Conservation (phyloP, 2,888 invertebrate genomes). For the Nezara viridula region DNA sequence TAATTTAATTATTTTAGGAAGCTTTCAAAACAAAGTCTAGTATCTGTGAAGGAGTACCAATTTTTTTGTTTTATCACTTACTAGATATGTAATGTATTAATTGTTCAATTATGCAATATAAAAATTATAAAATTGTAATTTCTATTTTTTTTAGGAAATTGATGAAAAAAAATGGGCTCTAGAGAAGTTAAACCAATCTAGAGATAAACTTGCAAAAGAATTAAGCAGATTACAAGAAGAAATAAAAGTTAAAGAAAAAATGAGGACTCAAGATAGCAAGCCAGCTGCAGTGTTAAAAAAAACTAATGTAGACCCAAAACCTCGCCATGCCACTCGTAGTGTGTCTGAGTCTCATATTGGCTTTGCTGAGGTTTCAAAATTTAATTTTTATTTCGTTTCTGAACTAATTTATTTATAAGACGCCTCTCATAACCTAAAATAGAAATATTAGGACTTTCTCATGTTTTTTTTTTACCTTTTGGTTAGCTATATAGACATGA, state of each 20-base stretch:
- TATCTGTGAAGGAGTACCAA: too few species aligned
- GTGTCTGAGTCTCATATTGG: conserved; percentile 45
- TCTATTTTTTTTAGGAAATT: conserved; percentile 63
- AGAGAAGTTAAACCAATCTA: conserved; percentile 60
- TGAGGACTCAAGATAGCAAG: conserved; percentile 71
- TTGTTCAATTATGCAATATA: background rate
- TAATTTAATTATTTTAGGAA: too few species aligned
- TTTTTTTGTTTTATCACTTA: too few species aligned
- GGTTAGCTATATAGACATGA: too few species aligned
- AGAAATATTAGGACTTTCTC: too few species aligned
- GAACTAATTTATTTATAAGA: background rate
- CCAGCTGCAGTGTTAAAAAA: conserved; percentile 73
- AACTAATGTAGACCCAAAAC: conserved; percentile 74
- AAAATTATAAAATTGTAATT: background rate
- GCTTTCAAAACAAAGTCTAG: too few species aligned
- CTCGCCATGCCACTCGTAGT: conserved; percentile 67
- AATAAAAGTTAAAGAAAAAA: conserved; percentile 68
- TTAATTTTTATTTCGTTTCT: background rate
- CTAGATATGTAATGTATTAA: too few species aligned
- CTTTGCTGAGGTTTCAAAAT: background rate
- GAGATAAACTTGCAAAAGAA: conserved; percentile 66
- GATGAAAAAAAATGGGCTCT: conserved; percentile 65
- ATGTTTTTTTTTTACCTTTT: too few species aligned
- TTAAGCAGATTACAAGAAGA: conserved; percentile 63
- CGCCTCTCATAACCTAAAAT: background rate